Evolutionary conservation across 2,113 vertebrate genomes (phyloP).

Genomic region (Neogale vison): DNA sequence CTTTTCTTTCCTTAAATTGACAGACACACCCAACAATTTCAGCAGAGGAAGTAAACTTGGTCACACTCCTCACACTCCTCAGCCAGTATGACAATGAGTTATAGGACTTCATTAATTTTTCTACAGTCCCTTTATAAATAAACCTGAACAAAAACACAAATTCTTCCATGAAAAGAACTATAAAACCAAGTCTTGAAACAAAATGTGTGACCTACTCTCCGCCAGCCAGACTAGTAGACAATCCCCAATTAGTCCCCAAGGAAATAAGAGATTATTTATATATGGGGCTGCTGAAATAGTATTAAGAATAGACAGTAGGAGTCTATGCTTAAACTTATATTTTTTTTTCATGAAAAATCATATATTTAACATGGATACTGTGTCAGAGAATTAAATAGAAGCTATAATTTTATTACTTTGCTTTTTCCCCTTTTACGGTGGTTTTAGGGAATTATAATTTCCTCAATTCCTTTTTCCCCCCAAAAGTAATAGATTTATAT

Average conservation of each 20-base stretch:
- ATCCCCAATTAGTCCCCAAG: constrained; percentile 3
- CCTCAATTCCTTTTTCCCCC: not conserved
- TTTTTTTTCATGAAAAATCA: constrained; percentile 8
- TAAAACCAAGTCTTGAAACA: not conserved
- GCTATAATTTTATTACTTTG: constrained; percentile 39
- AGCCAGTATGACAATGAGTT: not conserved
- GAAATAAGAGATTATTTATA: not conserved
- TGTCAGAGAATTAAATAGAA: not conserved
- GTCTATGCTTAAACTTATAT: not conserved
- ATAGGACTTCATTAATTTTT: not conserved
- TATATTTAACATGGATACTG: not conserved
- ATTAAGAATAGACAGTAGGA: not conserved
- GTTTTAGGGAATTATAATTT: constrained; percentile 65
- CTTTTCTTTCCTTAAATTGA: not conserved
- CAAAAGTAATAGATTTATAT: constrained; percentile 57
- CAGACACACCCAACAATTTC: not conserved
- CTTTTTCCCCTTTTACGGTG: not conserved
- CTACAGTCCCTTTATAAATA: not conserved
- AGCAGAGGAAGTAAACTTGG: not conserved
- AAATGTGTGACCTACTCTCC: not conserved
- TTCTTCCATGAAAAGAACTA: not conserved
- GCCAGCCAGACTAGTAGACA: not conserved
- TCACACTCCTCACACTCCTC: not conserved
- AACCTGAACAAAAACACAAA: not conserved
- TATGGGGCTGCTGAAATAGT: not conserved